Evolutionary conservation across 1,140 invertebrate species (phyloP).

Genomic region (Acromyrmex echinatior): DNA sequence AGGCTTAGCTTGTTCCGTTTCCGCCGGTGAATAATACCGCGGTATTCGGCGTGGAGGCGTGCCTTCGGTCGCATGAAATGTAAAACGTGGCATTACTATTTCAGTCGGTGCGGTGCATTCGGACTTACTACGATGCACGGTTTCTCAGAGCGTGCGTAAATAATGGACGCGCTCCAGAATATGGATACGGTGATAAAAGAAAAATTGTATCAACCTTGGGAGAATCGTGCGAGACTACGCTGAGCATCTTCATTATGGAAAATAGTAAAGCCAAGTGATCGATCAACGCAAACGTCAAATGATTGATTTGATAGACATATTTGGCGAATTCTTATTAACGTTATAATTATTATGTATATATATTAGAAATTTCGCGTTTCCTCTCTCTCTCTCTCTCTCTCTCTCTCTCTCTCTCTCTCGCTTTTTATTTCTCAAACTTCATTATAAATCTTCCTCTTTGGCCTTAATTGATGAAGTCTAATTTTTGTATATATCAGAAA

Average conservation of each 20-base stretch:
- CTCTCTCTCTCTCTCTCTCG: too few relatives aligned
- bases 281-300: neutral
- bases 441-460: slow-evolving; percentile 25
- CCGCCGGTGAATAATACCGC: slow-evolving; percentile 70
- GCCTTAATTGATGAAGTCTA: slow-evolving; percentile 21
- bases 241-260: slow-evolving; percentile 19
- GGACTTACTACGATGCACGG: slow-evolving; percentile 58
- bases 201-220: slow-evolving; percentile 9
- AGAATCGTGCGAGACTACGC: slow-evolving; percentile 11
- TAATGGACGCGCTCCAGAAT: slow-evolving; percentile 63
- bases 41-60: slow-evolving; percentile 35
- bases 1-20: slow-evolving; percentile 60
- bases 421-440: neutral
- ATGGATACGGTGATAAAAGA: slow-evolving; percentile 45
- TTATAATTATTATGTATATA: slow-evolving; percentile 33
- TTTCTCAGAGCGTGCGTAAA: slow-evolving; percentile 65
- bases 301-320: neutral
- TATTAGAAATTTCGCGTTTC: neutral
- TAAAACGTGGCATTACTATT: slow-evolving; percentile 74
- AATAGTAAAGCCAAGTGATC: slow-evolving; percentile 5
- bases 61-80: slow-evolving; percentile 70
- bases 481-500: slow-evolving; percentile 1
- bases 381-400: too few relatives aligned
- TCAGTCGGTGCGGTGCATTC: slow-evolving; percentile 59
- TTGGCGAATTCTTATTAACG: neutral